phyloP scores from a whole-genome alignment of 2,113 vertebrate genomes.

The Andinoacara biseriatus region DNA sequence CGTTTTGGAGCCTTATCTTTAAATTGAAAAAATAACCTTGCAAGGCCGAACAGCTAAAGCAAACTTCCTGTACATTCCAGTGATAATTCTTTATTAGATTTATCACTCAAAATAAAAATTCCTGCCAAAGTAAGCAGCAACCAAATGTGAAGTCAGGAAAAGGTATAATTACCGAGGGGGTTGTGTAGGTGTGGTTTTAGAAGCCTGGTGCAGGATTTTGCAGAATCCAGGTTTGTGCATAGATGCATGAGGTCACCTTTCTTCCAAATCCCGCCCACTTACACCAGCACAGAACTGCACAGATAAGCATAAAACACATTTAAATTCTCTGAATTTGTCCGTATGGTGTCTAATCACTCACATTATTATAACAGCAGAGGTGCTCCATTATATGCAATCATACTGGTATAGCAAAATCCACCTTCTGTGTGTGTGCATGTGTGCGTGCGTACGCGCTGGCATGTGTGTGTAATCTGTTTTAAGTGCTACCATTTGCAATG shows the following conservation, averaged over 20 bases:
- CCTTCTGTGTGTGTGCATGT: background rate
- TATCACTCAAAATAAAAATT: background rate
- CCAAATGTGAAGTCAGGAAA: background rate
- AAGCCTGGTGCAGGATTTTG: too few species aligned
- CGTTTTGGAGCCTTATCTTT: background rate
- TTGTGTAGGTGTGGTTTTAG: background rate
- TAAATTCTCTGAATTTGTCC: background rate
- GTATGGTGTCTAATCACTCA: background rate
- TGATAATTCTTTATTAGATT: background rate
- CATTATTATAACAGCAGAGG: background rate
- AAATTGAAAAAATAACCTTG: background rate
- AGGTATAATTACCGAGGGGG: background rate
- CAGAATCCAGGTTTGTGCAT: background rate
- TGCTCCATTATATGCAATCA: background rate
- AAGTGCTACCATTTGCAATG: constrained; percentile 9
- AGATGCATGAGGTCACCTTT: background rate
- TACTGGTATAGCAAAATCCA: background rate
- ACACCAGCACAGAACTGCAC: background rate
- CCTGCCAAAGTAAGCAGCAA: background rate
- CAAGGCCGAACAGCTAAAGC: background rate
- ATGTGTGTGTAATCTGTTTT: constrained; percentile 3
- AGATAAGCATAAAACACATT: background rate
- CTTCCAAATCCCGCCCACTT: background rate
- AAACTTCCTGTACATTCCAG: background rate
- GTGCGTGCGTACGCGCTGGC: background rate